phyloP scores from a whole-genome alignment of 37 sponge, comb jelly and placozoan genomes.

The Hormiphora californensis region DNA sequence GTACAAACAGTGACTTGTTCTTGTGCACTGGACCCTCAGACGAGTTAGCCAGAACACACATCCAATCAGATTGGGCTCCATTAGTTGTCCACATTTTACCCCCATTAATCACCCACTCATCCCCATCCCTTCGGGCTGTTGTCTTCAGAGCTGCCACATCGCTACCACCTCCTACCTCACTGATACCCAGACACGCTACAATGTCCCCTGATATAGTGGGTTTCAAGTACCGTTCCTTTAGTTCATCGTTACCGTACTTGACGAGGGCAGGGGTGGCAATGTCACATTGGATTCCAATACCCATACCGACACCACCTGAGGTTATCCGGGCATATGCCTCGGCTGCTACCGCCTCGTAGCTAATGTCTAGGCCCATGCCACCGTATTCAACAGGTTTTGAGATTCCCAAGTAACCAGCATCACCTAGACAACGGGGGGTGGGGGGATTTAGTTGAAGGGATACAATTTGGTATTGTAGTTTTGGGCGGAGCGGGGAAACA shows the following conservation, averaged over 20 bases:
- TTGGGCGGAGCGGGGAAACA: too few relatives aligned
- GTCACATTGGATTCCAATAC: slow-evolving; percentile 91
- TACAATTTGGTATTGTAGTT: too few relatives aligned
- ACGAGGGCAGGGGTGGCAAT: slow-evolving; percentile 86
- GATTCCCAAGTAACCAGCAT: slow-evolving; percentile 80
- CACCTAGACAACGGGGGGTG: too few relatives aligned
- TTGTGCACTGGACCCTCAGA: slow-evolving; percentile 66
- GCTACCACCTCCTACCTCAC: slow-evolving; percentile 84
- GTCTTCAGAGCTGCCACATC: slow-evolving; percentile 92
- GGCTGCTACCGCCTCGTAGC: slow-evolving; percentile 77
- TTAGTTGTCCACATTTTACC: slow-evolving; percentile 96
- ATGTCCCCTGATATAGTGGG: slow-evolving; percentile 76
- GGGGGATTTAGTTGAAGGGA: too few relatives aligned
- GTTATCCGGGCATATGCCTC: slow-evolving; percentile 75
- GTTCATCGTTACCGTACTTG: slow-evolving; percentile 71
- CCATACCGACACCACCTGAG: slow-evolving; percentile 80
- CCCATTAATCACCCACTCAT: slow-evolving; percentile 89
- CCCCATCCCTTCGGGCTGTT: slow-evolving; percentile 64
- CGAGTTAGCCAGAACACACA: slow-evolving; percentile 85
- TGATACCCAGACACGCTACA: slow-evolving; percentile 83
- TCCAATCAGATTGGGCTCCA: slow-evolving; percentile 92
- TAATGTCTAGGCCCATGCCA: slow-evolving; percentile 76
- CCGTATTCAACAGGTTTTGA: slow-evolving; percentile 78
- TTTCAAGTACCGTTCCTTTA: slow-evolving; percentile 72
- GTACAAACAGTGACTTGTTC: slow-evolving; percentile 88